A percentile compares a stretch with the other conserved stretches of the same genome.
phyloP scores from a whole-genome alignment of 1,140 invertebrate species.

The Galleria mellonella region DNA sequence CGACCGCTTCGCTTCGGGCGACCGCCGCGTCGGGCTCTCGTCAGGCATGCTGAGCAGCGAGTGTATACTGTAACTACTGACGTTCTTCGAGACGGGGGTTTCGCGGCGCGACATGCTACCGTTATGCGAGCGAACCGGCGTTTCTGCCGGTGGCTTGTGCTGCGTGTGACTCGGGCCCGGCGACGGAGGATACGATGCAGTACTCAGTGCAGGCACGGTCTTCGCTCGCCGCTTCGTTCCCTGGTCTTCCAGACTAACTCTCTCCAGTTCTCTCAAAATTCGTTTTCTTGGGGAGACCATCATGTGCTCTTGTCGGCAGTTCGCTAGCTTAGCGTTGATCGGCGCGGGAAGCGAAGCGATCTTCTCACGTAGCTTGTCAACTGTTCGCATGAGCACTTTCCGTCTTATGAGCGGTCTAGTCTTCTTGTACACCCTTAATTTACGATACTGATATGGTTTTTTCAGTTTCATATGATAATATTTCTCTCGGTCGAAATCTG shows the following conservation, averaged over 20 bases:
- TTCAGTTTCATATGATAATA: slow-evolving; percentile 69
- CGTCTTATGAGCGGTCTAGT: slow-evolving; percentile 47
- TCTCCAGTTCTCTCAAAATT: slow-evolving; percentile 82
- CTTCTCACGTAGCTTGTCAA: slow-evolving; percentile 70
- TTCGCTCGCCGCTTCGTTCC: slow-evolving; percentile 66
- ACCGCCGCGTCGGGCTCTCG: slow-evolving; percentile 41
- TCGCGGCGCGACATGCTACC: slow-evolving; percentile 37
- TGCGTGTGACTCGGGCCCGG: slow-evolving; percentile 48
- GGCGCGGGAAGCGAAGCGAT: slow-evolving; percentile 57
- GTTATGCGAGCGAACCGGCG: slow-evolving; percentile 28
- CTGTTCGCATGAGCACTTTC: slow-evolving; percentile 52
- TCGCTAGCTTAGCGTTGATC: slow-evolving; percentile 59
- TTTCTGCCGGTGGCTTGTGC: slow-evolving; percentile 10
- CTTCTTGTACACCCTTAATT: slow-evolving; percentile 69
- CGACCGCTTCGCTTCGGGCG: slow-evolving; percentile 44
- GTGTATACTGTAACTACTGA: slow-evolving; percentile 86
- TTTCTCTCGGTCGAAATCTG: slow-evolving; percentile 58
- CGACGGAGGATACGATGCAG: slow-evolving; percentile 53
- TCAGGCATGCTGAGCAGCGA: slow-evolving; percentile 79
- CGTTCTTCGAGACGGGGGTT: slow-evolving; percentile 61
- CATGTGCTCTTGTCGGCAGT: slow-evolving; percentile 63
- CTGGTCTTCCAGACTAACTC: slow-evolving; percentile 81
- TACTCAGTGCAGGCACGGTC: slow-evolving; percentile 59
- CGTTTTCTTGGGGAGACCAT: slow-evolving; percentile 83
- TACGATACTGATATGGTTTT: slow-evolving; percentile 70